A percentile compares a stretch with the other conserved stretches of the same genome.
Conservation (phyloP, 2,113 vertebrate genomes). For the Gnathonemus longibarbis region DNA sequence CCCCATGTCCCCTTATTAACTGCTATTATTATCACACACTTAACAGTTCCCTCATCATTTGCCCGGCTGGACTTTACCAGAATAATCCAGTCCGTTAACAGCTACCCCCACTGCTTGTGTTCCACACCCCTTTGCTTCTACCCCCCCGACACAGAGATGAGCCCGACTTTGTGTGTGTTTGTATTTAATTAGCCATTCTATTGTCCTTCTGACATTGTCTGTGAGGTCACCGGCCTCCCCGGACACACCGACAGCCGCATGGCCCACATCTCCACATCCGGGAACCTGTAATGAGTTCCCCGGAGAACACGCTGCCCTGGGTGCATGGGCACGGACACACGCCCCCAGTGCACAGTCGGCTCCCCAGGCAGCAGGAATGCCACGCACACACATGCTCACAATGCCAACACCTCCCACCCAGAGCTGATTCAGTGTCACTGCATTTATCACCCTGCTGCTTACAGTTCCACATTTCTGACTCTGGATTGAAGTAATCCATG, state of each 20-base stretch:
- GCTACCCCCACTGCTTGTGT: not conserved
- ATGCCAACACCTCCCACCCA: not conserved
- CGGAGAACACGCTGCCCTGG: conserved; percentile 25
- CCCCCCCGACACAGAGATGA: not conserved
- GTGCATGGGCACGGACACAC: conserved; percentile 3
- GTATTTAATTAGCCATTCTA: not conserved
- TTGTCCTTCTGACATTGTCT: not conserved
- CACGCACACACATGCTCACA: not conserved
- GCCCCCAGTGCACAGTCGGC: not conserved
- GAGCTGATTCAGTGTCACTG: not conserved
- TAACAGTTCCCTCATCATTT: not conserved
- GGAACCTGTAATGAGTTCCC: conserved; percentile 50
- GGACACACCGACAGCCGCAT: not conserved
- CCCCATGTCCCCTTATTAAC: not conserved
- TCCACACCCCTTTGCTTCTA: not conserved
- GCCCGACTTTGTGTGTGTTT: not conserved
- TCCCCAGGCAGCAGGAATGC: not conserved
- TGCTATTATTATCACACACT: not conserved
- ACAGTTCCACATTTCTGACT: not conserved
- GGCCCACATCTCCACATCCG: conserved; percentile 32
- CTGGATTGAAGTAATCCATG: not conserved
- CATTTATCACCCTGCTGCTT: not conserved
- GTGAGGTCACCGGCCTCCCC: not conserved
- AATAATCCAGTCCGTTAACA: not conserved
- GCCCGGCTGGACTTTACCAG: not conserved